phyloP scores from a whole-genome alignment of 2,113 vertebrate genomes.

The Neogobius melanostomus region DNA sequence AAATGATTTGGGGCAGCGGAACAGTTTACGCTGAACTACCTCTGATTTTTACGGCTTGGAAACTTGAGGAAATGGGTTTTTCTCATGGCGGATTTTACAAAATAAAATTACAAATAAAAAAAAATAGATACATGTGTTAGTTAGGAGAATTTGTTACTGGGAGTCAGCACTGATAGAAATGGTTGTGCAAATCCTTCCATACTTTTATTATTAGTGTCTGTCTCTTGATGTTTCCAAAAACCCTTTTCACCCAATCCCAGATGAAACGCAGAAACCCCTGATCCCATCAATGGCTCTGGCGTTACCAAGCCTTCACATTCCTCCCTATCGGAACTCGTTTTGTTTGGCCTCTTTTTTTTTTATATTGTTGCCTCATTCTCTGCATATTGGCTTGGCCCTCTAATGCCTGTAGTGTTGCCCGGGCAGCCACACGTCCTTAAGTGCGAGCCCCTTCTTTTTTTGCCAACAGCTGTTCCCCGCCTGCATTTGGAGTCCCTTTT shows the following conservation, averaged over 20 bases:
- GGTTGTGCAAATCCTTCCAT: slow-evolving; percentile 3
- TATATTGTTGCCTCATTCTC: slow-evolving; percentile 22
- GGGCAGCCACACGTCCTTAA: slow-evolving; percentile 39
- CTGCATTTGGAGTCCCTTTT: slow-evolving; percentile 30
- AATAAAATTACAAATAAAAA: not conserved
- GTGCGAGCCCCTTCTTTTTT: slow-evolving; percentile 41
- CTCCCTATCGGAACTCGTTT: slow-evolving; percentile 26
- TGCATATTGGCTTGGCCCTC: slow-evolving; percentile 29
- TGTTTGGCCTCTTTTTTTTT: slow-evolving; percentile 7
- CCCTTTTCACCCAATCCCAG: slow-evolving; percentile 35
- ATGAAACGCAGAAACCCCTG: slow-evolving; percentile 18
- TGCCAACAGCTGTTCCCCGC: slow-evolving; percentile 64
- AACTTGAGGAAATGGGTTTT: no score
- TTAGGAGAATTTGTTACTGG: not conserved
- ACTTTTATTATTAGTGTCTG: slow-evolving; percentile 8
- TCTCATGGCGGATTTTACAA: not conserved
- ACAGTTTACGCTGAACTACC: no score
- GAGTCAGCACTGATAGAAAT: not conserved
- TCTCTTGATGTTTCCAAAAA: slow-evolving; percentile 42
- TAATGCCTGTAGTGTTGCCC: slow-evolving; percentile 54
- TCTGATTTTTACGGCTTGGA: no score
- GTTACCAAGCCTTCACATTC: slow-evolving; percentile 28
- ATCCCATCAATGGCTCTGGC: slow-evolving; percentile 22
- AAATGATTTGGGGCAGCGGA: no score
- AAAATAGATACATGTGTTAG: no score